Evolutionary conservation across 2,113 vertebrate species (phyloP).

Genomic region (Petroica traversi): DNA sequence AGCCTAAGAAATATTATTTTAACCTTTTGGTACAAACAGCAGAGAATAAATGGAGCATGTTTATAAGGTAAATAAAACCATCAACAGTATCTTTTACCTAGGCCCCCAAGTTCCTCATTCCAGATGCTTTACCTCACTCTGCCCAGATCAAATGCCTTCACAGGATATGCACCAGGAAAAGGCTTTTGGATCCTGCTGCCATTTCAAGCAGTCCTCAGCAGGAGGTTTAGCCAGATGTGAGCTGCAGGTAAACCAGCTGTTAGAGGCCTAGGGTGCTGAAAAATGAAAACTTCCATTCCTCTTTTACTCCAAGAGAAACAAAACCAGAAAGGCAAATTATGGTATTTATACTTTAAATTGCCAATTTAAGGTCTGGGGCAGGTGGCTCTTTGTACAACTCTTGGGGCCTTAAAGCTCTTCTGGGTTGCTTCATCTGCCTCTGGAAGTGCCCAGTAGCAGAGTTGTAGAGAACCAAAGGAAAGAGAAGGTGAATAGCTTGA

Average conservation of each 20-base stretch:
- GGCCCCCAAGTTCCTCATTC: neutral
- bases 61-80: constrained; percentile 6
- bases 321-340: neutral
- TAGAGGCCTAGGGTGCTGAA: neutral
- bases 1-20: neutral
- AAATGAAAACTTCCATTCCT: neutral
- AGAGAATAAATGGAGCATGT: neutral
- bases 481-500: neutral
- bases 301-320: neutral
- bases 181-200: neutral
- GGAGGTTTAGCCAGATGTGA: neutral
- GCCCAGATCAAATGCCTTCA: neutral
- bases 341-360: neutral
- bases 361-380: neutral
- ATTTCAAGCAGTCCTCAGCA: neutral
- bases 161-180: neutral
- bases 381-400: neutral
- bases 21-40: neutral
- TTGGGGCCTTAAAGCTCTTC: neutral
- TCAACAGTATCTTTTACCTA: neutral
- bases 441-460: neutral
- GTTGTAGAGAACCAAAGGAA: neutral
- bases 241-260: neutral
- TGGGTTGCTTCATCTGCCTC: neutral
- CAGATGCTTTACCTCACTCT: neutral